Base-by-base conservation (phyloP, 1,140 invertebrate genomes). In the Ganaspis sp. region DNA sequence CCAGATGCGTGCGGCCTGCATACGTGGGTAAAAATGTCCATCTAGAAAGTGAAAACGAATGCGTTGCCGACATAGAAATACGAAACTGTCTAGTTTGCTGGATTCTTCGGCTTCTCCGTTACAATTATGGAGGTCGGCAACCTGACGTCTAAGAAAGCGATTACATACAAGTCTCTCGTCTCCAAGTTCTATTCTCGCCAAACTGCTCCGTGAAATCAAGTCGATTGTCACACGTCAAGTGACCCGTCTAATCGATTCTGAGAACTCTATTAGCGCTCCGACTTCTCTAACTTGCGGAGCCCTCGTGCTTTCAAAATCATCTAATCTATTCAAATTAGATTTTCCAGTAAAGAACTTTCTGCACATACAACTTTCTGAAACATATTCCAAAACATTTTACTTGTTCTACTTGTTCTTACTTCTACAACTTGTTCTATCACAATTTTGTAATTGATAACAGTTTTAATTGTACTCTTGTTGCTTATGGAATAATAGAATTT, bases 41-140 rank as follows among this genome's bases (percentile, higher is more conserved):
- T 76, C 72, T 81, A 83, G 86, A 87, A 87, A 87, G 86, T 87
- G 85, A 86, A 87, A 87, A 87, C 78, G 34, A 58, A 73, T 73
- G 69, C 23, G 70, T 64, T 76, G 74, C 37, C 72, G 72, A 76
- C 64, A 77, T 21, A 71, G 70, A 76, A 45, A 70, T 69, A 37
- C 69, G 42, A 17, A 77, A 73, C 73, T 40, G 72, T 73, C 71
- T 29, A 34, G 69, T 75, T 74, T 26, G 29, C 37, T 49, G 6
- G 45, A 49, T 49, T 49, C 45, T 17, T 49, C 45, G 45, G 45
- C 45, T 49, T 49, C 45, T 49, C 45, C 45, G 45, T 49, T 49
- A 49, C 45, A 49, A 49, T 49, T 49, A 49, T 49, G n/a, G 45
- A 49, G 45, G 45, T 49, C 45, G 45, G 45, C 45, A 49, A 49